phyloP scores from a whole-genome alignment of 1,140 invertebrate genomes.

The Coptotermes formosanus region DNA sequence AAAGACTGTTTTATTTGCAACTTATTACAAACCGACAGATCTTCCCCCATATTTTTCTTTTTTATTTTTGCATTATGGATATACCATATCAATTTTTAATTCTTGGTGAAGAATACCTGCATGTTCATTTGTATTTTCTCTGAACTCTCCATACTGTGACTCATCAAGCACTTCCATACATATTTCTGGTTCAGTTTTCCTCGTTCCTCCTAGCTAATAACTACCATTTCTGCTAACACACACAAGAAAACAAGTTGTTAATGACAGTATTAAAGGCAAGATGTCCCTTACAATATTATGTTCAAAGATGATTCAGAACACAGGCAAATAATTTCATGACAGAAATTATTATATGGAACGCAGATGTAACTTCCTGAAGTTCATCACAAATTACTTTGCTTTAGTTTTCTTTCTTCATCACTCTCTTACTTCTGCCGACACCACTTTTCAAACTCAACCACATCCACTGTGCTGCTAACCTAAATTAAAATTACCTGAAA shows the following conservation, averaged over 20 bases:
- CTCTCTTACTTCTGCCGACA: neutral
- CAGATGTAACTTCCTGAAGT: neutral
- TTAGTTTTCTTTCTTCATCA: neutral
- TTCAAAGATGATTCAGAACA: slow-evolving; percentile 9
- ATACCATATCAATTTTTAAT: neutral
- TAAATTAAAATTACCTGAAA: slow-evolving; percentile 15
- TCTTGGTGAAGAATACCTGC: neutral
- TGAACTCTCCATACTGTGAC: neutral
- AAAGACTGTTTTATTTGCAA: neutral
- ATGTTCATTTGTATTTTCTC: neutral
- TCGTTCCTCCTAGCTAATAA: neutral
- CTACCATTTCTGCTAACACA: neutral
- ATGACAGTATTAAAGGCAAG: slow-evolving; percentile 11
- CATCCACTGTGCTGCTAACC: neutral
- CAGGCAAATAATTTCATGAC: neutral
- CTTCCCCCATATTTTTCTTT: neutral
- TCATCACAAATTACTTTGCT: neutral
- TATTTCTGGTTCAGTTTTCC: neutral
- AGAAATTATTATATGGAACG: slow-evolving; percentile 17
- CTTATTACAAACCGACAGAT: neutral
- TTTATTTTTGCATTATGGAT: slow-evolving; percentile 7
- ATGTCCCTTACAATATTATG: neutral
- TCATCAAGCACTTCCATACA: neutral
- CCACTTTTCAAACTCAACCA: neutral
- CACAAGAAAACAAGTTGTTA: neutral